Evolutionary conservation across 2,113 vertebrate species (phyloP).

Genomic region (Amphilophus citrinellus): DNA sequence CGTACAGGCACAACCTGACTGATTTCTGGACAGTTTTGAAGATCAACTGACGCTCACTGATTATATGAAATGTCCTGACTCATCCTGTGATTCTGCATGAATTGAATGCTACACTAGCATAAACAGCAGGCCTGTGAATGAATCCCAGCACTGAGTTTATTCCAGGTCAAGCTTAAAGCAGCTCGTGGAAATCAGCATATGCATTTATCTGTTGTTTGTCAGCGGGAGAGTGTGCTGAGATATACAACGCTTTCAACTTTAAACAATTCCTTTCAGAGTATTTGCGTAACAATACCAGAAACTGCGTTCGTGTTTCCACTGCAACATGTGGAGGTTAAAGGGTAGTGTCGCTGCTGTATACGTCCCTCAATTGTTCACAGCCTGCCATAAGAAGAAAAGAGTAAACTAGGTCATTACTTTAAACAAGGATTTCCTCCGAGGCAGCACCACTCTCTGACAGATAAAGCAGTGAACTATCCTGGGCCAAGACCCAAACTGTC

Average conservation of each 20-base stretch:
- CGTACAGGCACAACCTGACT: too few relatives aligned
- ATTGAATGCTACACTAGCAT: background rate
- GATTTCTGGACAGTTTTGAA: too few relatives aligned
- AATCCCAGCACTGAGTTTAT: background rate
- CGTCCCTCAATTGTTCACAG: constrained; percentile 65
- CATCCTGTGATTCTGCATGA: background rate
- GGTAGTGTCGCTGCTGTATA: constrained; percentile 17
- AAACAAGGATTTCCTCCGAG: constrained; percentile 70
- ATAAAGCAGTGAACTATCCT: constrained; percentile 53
- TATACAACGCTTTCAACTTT: background rate
- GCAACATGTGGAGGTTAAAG: constrained; percentile 24
- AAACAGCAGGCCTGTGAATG: background rate
- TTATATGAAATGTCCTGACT: too few relatives aligned
- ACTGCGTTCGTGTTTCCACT: constrained; percentile 26
- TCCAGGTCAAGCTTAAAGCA: background rate
- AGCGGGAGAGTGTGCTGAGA: background rate
- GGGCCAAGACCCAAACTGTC: constrained; percentile 22
- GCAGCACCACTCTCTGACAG: constrained; percentile 55
- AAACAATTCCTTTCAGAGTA: constrained; percentile 15
- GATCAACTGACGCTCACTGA: too few relatives aligned
- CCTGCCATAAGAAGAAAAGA: constrained; percentile 54
- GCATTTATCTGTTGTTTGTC: constrained; percentile 6
- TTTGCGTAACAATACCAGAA: constrained; percentile 20
- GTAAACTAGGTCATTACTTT: constrained; percentile 68
- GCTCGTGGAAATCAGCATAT: background rate